Evolutionary conservation across 2,797 vertebrate species (phyloP).

Genomic region (Paratrypauchen microcephalus): DNA sequence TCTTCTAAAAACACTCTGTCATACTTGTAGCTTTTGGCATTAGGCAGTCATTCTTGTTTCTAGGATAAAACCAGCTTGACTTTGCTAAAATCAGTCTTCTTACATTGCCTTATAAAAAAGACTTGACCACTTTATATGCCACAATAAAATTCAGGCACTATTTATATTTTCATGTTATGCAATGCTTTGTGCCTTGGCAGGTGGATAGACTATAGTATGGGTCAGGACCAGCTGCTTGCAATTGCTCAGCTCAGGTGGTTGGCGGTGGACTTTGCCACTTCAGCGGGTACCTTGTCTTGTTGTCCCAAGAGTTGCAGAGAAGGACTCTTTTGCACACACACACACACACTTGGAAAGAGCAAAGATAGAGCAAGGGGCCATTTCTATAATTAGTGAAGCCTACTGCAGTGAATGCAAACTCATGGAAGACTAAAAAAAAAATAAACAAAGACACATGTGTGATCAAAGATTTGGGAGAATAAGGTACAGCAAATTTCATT

Average conservation of each 20-base stretch:
- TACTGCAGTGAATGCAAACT: slow-evolving; percentile 42
- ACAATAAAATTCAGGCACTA: neutral
- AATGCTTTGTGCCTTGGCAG: slow-evolving; percentile 44
- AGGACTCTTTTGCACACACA: slow-evolving; percentile 12
- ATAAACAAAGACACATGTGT: neutral
- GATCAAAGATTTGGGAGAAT: slow-evolving; percentile 3
- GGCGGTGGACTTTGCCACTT: slow-evolving; percentile 64
- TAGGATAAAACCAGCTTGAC: slow-evolving; percentile 11
- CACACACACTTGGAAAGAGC: slow-evolving; percentile 15
- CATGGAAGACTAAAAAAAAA: slow-evolving; percentile 15
- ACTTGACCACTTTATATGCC: neutral
- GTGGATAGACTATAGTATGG: slow-evolving; percentile 43
- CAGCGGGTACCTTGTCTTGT: slow-evolving; percentile 40
- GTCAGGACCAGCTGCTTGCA: slow-evolving; percentile 48
- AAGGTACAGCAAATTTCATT: neutral
- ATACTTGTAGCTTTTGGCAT: slow-evolving; percentile 5
- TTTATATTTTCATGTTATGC: slow-evolving; percentile 17
- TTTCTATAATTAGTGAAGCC: slow-evolving; percentile 44
- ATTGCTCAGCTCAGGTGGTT: slow-evolving; percentile 38
- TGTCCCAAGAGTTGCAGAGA: slow-evolving; percentile 37
- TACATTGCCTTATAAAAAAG: neutral
- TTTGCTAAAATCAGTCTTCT: neutral
- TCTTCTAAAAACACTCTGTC: slow-evolving; percentile 13
- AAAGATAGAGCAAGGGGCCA: slow-evolving; percentile 21
- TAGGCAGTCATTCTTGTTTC: neutral